Evolutionary conservation across 1,140 invertebrate species (phyloP).

Genomic region (Nasonia longicornis): DNA sequence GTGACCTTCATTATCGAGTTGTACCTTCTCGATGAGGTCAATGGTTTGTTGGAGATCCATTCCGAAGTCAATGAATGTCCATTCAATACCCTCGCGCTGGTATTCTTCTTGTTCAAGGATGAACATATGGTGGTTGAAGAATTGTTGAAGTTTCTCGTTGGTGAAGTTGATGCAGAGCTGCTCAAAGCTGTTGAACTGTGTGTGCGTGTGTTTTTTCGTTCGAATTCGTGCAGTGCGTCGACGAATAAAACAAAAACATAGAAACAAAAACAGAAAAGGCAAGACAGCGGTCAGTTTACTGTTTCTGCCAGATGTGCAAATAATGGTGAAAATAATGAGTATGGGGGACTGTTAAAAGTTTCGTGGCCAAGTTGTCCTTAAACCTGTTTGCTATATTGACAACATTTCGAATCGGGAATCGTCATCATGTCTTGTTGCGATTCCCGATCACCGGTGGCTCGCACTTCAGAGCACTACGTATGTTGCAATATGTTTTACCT

Average conservation of each 20-base stretch:
- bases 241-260: conserved; percentile 47
- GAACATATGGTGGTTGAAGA: conserved; percentile 84
- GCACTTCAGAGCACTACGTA: neutral
- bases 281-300: conserved; percentile 64
- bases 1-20: conserved; percentile 41
- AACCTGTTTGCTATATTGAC: conserved; percentile 22
- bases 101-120: conserved; percentile 82
- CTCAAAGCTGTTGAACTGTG: conserved; percentile 70
- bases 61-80: conserved; percentile 83
- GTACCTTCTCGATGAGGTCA: conserved; percentile 81
- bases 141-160: conserved; percentile 80
- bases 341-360: conserved; percentile 5
- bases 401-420: neutral
- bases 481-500: conserved; percentile 10
- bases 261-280: conserved; percentile 52
- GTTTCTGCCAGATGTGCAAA: conserved; percentile 48
- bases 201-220: conserved; percentile 49
- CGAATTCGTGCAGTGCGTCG: conserved; percentile 38
- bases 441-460: neutral
- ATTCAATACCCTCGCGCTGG: conserved; percentile 77
- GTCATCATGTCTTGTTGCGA: neutral
- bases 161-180: conserved; percentile 81
- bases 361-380: conserved; percentile 35
- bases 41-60: conserved; percentile 82
- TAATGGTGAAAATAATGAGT: conserved; percentile 31